Evolutionary conservation across 2,888 invertebrate genomes (phyloP).

Genomic region (Copidosoma aretas): DNA sequence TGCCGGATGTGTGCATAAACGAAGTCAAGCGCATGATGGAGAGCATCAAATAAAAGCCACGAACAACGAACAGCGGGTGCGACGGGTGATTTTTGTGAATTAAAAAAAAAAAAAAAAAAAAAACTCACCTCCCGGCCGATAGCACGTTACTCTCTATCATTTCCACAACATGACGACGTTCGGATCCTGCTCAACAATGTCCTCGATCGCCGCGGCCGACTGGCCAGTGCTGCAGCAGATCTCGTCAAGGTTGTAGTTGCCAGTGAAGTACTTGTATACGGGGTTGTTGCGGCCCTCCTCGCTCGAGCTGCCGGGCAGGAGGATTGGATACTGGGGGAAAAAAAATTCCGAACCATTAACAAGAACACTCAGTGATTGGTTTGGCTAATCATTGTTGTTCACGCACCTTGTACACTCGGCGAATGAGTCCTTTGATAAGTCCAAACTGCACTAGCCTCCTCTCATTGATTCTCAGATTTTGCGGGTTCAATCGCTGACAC

Average conservation of each 20-base stretch:
- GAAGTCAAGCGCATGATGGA: constrained; percentile 60
- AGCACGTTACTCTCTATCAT: constrained; percentile 55
- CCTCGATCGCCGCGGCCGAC: constrained; percentile 77
- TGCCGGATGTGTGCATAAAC: constrained; percentile 68
- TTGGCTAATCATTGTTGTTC: neutral
- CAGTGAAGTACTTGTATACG: constrained; percentile 75
- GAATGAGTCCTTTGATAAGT: constrained; percentile 81
- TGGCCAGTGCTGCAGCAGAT: constrained; percentile 86
- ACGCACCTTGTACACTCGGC: constrained; percentile 79
- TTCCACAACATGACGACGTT: constrained; percentile 84
- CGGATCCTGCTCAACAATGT: constrained; percentile 83
- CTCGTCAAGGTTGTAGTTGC: constrained; percentile 83
- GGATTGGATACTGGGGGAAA: constrained; percentile 58
- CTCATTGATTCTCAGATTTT: constrained; percentile 78
- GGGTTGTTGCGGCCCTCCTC: constrained; percentile 59
- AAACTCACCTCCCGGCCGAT: neutral
- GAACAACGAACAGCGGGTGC: neutral
- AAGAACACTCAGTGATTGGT: constrained; percentile 1
- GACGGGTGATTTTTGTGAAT: neutral
- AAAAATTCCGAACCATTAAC: constrained; percentile 7
- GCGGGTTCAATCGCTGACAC: constrained; percentile 76
- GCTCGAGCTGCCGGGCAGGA: constrained; percentile 50
- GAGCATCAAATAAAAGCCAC: constrained; percentile 46
- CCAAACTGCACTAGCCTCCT: constrained; percentile 86
- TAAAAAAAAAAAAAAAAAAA: neutral